Evolutionary conservation across 1,140 invertebrate genomes (phyloP).

Genomic region (Drosophila sp.): DNA sequence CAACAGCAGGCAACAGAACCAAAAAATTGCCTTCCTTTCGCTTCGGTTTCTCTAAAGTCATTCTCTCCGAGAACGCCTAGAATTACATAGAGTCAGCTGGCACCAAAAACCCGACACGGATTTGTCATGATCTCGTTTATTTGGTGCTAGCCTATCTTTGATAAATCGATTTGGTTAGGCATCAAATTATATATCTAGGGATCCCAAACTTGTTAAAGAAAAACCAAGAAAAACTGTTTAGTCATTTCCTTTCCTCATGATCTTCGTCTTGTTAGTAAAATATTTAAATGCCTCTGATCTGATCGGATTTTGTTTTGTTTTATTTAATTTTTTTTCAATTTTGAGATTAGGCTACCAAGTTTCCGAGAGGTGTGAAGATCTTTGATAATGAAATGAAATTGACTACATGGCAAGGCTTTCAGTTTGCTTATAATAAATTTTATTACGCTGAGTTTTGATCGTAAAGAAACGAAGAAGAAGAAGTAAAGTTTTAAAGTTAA

Average conservation of each 20-base stretch:
- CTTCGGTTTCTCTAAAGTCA: conserved; percentile 13
- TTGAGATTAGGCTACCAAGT: conserved; percentile 11
- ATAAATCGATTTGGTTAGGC: conserved; percentile 15
- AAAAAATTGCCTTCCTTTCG: conserved; percentile 1
- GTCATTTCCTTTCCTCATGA: conserved; percentile 13
- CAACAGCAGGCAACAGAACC: conserved; percentile 7
- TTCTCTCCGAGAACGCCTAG: neutral
- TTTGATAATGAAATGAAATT: conserved; percentile 5
- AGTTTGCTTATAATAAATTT: neutral
- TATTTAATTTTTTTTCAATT: conserved; percentile 12
- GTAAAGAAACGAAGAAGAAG: neutral
- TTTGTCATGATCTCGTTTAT: conserved; percentile 19
- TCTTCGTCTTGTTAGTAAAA: conserved; percentile 9
- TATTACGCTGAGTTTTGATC: neutral
- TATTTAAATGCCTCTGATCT: conserved; percentile 11
- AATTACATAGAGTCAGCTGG: neutral
- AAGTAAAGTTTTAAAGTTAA: neutral
- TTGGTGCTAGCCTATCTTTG: conserved; percentile 12
- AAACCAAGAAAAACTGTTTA: conserved; percentile 2
- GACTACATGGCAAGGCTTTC: conserved; percentile 4
- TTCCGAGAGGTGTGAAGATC: conserved; percentile 11
- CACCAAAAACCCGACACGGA: conserved; percentile 9
- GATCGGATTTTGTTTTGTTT: neutral
- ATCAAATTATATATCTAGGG: conserved; percentile 8
- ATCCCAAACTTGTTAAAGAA: conserved; percentile 14